phyloP scores from a whole-genome alignment of 2,113 vertebrate species.

The Ammodytes marinus region DNA sequence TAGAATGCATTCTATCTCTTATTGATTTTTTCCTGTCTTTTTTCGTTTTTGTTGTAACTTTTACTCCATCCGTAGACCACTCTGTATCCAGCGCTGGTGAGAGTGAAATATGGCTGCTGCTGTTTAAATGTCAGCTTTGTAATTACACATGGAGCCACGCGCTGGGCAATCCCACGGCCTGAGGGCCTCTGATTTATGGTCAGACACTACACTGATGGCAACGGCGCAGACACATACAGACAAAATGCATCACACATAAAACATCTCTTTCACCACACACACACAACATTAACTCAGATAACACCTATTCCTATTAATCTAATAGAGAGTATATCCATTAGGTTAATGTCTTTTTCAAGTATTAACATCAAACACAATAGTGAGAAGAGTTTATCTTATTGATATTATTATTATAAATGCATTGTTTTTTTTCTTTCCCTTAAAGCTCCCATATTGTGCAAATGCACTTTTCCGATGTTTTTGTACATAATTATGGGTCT shows the following conservation, averaged over 20 bases:
- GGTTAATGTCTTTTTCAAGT: background rate
- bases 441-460: too few relatives aligned
- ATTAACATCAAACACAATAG: background rate
- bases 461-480: too few relatives aligned
- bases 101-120: slow-evolving; percentile 82
- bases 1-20: slow-evolving; percentile 87
- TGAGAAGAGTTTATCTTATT: background rate
- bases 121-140: slow-evolving; percentile 87
- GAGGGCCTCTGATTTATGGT: slow-evolving; percentile 80
- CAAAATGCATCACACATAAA: slow-evolving; percentile 56
- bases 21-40: slow-evolving; percentile 79
- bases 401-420: background rate
- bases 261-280: slow-evolving; percentile 28
- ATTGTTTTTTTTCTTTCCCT: background rate
- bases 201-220: slow-evolving; percentile 63
- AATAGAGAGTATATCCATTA: slow-evolving; percentile 13
- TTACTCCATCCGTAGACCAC: slow-evolving; percentile 79
- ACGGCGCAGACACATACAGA: slow-evolving; percentile 64
- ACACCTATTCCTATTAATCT: slow-evolving; percentile 29
- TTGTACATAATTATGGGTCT: too few relatives aligned
- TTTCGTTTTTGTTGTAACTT: slow-evolving; percentile 73
- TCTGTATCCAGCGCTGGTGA: slow-evolving; percentile 57
- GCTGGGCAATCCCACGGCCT: slow-evolving; percentile 69
- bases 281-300: slow-evolving; percentile 22
- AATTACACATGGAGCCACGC: slow-evolving; percentile 80